phyloP scores from a whole-genome alignment of 2,888 invertebrate species.

The Dasypolia templi region DNA sequence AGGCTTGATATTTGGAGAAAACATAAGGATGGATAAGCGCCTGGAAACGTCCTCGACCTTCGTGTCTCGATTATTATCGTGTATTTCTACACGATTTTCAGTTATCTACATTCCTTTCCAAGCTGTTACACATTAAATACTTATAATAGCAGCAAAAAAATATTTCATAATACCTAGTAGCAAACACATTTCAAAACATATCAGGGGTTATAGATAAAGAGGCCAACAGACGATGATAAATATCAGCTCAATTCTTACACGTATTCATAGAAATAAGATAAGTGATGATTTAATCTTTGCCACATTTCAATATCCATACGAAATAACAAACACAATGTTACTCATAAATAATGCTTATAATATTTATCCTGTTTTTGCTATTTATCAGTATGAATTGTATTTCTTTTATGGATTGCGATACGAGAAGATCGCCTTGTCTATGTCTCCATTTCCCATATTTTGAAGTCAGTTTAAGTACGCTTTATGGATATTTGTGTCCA shows the following conservation, averaged over 20 bases:
- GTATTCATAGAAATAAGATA: slow-evolving; percentile 47
- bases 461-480: neutral
- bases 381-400: neutral
- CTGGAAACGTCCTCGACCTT: neutral
- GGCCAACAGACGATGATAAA: slow-evolving; percentile 62
- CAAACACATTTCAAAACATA: slow-evolving; percentile 63
- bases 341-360: slow-evolving; percentile 15
- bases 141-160: too few species aligned
- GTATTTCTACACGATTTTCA: neutral
- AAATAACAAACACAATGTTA: slow-evolving; percentile 47
- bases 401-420: neutral
- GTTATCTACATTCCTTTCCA: neutral
- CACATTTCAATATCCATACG: slow-evolving; percentile 40
- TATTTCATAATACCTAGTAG: slow-evolving; percentile 73
- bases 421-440: neutral
- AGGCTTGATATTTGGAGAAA: neutral
- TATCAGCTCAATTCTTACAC: slow-evolving; percentile 54
- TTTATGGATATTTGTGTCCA: neutral
- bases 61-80: neutral
- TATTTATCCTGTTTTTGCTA: neutral
- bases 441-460: neutral
- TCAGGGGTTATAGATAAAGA: slow-evolving; percentile 71
- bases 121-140: neutral
- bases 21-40: neutral
- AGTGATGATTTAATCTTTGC: slow-evolving; percentile 45